Percentiles rank a stretch among this genome's conserved stretches.
These are phyloP conservation scores for Myiotriccus ornatus DNA, from an alignment of 2,797 vertebrate species.

Conservation along the genomic window DNA sequence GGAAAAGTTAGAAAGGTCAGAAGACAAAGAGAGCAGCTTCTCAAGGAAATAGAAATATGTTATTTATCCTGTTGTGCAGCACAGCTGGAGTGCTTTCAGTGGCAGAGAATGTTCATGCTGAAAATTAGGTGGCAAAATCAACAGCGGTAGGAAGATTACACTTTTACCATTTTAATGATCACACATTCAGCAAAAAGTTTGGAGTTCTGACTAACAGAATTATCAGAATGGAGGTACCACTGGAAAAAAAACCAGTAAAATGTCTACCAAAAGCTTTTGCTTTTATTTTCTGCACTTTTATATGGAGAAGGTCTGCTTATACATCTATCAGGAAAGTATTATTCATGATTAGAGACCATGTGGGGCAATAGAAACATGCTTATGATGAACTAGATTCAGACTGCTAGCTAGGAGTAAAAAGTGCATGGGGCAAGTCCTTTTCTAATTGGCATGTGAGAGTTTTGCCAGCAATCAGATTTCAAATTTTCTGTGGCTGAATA, in stretches of 20 bases:
- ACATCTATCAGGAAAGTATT: not conserved
- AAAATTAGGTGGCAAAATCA: slow-evolving; percentile 14
- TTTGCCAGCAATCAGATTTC: not conserved
- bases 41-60: not conserved
- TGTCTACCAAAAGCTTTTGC: not conserved
- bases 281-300: not conserved
- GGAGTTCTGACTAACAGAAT: not conserved
- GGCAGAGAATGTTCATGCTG: not conserved
- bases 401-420: not conserved
- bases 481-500: not conserved
- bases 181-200: not conserved
- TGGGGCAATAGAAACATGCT: not conserved
- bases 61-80: not conserved
- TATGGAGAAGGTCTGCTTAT: not conserved
- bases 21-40: not conserved
- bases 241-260: not conserved
- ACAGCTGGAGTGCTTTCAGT: not conserved
- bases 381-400: not conserved
- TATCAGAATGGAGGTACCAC: not conserved
- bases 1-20: not conserved
- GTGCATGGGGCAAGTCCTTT: not conserved
- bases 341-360: not conserved
- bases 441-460: not conserved
- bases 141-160: not conserved
- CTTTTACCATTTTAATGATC: not conserved